Percentiles rank a stretch among this genome's conserved stretches.
phyloP scores from a whole-genome alignment of 2,797 vertebrate genomes.

The Sebastes oblongus region DNA sequence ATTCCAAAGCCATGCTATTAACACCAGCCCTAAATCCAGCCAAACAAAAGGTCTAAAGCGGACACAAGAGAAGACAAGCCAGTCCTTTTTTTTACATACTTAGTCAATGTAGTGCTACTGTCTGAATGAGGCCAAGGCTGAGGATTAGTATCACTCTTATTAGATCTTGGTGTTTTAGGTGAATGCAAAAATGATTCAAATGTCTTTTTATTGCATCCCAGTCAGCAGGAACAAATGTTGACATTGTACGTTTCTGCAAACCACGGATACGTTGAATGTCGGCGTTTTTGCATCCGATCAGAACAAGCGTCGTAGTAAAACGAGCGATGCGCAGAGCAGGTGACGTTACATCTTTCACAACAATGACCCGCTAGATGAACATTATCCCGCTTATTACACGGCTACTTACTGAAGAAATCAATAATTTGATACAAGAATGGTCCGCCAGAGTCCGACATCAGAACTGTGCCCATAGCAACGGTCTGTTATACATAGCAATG shows the following conservation, averaged over 20 bases:
- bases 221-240: not conserved
- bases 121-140: not conserved
- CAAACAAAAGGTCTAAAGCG: conserved; percentile 1
- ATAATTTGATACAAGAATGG: no score
- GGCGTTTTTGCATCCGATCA: not conserved
- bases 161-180: not conserved
- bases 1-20: conserved; percentile 56
- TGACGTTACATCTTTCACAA: not conserved
- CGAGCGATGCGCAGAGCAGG: not conserved
- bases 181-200: not conserved
- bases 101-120: not conserved
- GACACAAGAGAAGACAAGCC: conserved; percentile 24
- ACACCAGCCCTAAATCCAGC: conserved; percentile 4
- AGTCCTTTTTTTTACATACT: not conserved
- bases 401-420: no score
- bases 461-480: no score
- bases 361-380: no score
- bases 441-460: no score
- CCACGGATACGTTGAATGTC: not conserved
- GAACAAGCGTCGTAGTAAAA: not conserved
- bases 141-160: not conserved
- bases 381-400: no score
- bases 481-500: no score
- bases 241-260: no score
- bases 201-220: not conserved